A percentile compares a stretch with the other conserved stretches of the same genome.
Evolutionary conservation across 2,797 vertebrate genomes (phyloP).

Genomic region (Centropyge bicolor): DNA sequence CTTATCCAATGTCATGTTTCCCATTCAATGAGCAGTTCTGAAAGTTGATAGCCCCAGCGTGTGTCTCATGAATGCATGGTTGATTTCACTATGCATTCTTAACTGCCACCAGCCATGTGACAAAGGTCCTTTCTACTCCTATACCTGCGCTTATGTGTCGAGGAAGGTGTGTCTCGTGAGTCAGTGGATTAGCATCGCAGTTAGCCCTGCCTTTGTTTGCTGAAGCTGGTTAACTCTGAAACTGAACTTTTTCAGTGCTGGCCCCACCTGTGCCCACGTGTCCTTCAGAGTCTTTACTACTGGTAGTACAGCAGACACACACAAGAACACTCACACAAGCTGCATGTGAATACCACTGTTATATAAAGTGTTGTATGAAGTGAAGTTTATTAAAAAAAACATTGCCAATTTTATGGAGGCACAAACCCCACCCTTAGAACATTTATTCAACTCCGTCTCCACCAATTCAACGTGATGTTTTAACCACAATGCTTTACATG

Average conservation of each 20-base stretch:
- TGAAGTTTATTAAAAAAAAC: background rate
- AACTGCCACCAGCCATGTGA: background rate
- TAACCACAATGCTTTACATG: constrained; percentile 8
- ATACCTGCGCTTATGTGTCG: constrained; percentile 10
- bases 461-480: background rate
- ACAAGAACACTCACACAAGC: background rate
- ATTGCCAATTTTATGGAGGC: background rate
- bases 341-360: background rate
- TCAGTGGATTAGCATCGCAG: constrained; percentile 55
- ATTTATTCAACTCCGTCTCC: background rate
- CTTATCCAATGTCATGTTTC: constrained; percentile 17
- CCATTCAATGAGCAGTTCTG: background rate
- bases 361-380: background rate
- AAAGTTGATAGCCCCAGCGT: background rate
- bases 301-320: background rate
- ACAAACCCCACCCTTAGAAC: background rate
- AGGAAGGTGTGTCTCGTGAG: constrained; percentile 50
- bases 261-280: constrained; percentile 9
- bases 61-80: constrained; percentile 12
- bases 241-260: constrained; percentile 13
- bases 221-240: constrained; percentile 35
- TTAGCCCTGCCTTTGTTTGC: constrained; percentile 69
- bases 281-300: background rate
- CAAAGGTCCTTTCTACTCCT: constrained; percentile 55
- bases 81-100: constrained; percentile 21